phyloP scores from a whole-genome alignment of 2,113 vertebrate genomes.

The Ranitomeya variabilis region DNA sequence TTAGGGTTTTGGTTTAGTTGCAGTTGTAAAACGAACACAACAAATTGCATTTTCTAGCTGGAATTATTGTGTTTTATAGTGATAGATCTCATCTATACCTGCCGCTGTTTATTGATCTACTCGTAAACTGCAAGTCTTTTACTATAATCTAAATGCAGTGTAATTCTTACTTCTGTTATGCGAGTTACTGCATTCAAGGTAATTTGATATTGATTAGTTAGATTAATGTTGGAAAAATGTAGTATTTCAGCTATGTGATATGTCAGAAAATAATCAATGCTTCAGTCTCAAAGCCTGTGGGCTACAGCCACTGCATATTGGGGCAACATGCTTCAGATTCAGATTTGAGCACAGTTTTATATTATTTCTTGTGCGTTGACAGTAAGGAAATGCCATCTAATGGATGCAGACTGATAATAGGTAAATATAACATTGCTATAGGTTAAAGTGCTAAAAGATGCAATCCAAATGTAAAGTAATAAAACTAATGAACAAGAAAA shows the following conservation, averaged over 20 bases:
- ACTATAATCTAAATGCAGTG: constrained; percentile 57
- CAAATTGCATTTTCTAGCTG: constrained; percentile 27
- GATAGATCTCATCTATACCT: constrained; percentile 45
- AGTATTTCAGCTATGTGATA: constrained; percentile 57
- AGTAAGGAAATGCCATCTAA: not conserved
- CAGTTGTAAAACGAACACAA: constrained; percentile 28
- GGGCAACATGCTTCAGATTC: not conserved
- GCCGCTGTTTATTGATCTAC: constrained; percentile 47
- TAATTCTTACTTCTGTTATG: constrained; percentile 46
- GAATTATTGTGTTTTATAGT: constrained; percentile 38
- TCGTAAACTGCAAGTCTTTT: constrained; percentile 59
- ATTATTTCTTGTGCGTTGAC: not conserved
- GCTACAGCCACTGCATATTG: not conserved
- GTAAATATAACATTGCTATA: not conserved
- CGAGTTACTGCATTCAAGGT: constrained; percentile 60
- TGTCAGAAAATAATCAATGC: constrained; percentile 61
- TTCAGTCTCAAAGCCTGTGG: not conserved
- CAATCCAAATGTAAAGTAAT: not conserved
- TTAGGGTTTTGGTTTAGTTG: constrained; percentile 16
- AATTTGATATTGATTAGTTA: constrained; percentile 65
- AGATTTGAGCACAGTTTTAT: not conserved
- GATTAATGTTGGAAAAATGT: constrained; percentile 52
- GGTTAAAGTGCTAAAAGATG: not conserved
- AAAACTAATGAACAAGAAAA: too few relatives aligned
- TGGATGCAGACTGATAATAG: not conserved